A percentile compares a stretch with the other conserved stretches of the same genome.
phyloP scores from a whole-genome alignment of 2,888 invertebrate species.

The Drosophila atripex region DNA sequence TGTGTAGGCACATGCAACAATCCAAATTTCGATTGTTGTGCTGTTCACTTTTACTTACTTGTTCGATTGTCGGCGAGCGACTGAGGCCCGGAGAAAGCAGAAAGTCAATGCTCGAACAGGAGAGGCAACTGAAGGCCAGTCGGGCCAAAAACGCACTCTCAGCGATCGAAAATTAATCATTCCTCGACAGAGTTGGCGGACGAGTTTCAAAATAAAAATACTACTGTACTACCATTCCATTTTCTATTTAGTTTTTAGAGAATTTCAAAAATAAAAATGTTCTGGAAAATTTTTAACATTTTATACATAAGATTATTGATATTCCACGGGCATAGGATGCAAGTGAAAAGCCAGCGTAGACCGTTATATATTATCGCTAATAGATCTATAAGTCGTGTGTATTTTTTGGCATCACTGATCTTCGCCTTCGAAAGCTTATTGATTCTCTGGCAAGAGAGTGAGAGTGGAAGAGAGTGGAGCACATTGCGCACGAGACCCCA shows the following conservation, averaged over 20 bases:
- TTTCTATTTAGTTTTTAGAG: neutral
- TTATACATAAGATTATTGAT: neutral
- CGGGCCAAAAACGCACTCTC: conserved; percentile 24
- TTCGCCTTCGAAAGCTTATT: neutral
- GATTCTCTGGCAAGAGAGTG: neutral
- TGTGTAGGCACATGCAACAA: neutral
- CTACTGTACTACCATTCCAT: neutral
- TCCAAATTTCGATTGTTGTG: neutral
- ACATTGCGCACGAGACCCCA: conserved; percentile 19
- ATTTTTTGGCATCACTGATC: conserved; percentile 1
- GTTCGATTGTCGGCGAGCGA: conserved; percentile 51
- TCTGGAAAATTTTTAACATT: too few relatives aligned
- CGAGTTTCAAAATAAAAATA: neutral
- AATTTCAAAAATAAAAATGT: too few relatives aligned
- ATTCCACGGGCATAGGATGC: too few relatives aligned
- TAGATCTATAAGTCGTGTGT: neutral
- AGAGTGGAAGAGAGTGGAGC: conserved; percentile 9
- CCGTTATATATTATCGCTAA: too few relatives aligned
- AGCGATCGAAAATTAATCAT: conserved; percentile 32
- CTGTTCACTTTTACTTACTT: conserved; percentile 25
- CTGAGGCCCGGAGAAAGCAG: conserved; percentile 46
- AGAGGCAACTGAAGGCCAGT: conserved; percentile 3
- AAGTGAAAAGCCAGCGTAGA: too few relatives aligned
- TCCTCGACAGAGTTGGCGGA: conserved; percentile 11
- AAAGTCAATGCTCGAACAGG: conserved; percentile 33